Percentiles rank a stretch among this genome's conserved stretches.
These are phyloP conservation scores for Gorilla gorilla DNA, from an alignment of 2,113 vertebrate species.

Conservation along the genomic window DNA sequence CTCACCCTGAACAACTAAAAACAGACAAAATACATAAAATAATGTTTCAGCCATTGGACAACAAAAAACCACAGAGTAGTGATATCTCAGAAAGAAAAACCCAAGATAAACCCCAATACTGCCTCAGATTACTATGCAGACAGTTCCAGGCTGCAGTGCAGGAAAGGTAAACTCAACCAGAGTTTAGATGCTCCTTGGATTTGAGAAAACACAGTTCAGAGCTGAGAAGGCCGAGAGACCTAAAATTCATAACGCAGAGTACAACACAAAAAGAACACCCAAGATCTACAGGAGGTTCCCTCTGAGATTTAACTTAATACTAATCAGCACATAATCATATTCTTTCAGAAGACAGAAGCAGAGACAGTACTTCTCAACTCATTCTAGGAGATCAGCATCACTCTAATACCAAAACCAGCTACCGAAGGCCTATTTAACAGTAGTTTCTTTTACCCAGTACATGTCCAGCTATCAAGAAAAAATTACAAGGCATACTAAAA, in stretches of 20 bases:
- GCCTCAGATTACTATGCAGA: neutral
- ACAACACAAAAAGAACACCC: neutral
- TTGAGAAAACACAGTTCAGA: neutral
- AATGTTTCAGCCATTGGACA: neutral
- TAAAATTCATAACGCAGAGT: neutral
- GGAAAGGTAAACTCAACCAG: neutral
- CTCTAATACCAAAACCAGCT: neutral
- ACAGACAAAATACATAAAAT: conserved; percentile 11
- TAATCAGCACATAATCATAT: neutral
- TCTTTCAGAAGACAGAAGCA: neutral
- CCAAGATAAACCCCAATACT: neutral
- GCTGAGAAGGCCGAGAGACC: neutral
- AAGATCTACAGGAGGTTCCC: neutral
- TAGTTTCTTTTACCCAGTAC: neutral
- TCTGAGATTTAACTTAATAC: neutral
- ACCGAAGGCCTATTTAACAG: neutral
- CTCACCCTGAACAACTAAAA: neutral
- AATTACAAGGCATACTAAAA: neutral
- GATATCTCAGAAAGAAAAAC: neutral
- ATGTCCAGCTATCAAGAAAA: neutral
- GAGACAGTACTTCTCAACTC: neutral
- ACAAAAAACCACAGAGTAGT: neutral
- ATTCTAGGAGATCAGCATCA: neutral
- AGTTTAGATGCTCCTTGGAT: neutral
- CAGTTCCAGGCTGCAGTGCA: neutral